Percentiles rank a stretch among this genome's conserved stretches.
These are phyloP conservation scores for Eulemur mongoz DNA, from an alignment of 2,797 vertebrate genomes.

Conservation along the genomic window DNA sequence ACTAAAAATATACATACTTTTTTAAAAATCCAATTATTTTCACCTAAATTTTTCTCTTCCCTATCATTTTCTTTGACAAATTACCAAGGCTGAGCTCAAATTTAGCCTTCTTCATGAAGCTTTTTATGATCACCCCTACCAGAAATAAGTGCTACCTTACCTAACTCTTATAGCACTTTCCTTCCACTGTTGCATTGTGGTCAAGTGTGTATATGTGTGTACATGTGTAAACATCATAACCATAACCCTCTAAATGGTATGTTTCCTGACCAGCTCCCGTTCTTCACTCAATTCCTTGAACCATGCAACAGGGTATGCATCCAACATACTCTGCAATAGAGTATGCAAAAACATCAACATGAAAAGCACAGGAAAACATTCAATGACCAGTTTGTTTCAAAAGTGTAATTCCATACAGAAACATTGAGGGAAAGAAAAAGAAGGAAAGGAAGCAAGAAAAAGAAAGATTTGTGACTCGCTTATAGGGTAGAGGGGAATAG, in stretches of 20 bases:
- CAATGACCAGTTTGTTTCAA: not conserved
- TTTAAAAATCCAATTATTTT: not conserved
- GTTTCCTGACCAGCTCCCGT: not conserved
- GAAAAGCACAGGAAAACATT: not conserved
- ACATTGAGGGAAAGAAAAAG: not conserved
- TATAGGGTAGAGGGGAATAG: not conserved
- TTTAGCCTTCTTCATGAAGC: not conserved
- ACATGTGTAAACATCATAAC: not conserved
- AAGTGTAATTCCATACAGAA: not conserved
- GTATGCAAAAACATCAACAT: not conserved
- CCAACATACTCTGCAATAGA: not conserved
- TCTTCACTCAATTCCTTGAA: not conserved
- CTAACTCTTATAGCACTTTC: not conserved
- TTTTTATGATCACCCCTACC: not conserved
- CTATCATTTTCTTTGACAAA: not conserved
- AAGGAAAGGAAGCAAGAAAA: not conserved
- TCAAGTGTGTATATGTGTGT: not conserved
- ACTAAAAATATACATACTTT: not conserved
- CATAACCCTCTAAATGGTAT: not conserved
- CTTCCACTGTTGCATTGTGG: not conserved
- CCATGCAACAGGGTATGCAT: not conserved
- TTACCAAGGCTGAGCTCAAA: not conserved
- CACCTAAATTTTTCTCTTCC: not conserved
- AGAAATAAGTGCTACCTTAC: not conserved
- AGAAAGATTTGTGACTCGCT: not conserved